Base-by-base conservation (phyloP, 2,888 invertebrate species). In the Thecocarcelia acutangulata region DNA sequence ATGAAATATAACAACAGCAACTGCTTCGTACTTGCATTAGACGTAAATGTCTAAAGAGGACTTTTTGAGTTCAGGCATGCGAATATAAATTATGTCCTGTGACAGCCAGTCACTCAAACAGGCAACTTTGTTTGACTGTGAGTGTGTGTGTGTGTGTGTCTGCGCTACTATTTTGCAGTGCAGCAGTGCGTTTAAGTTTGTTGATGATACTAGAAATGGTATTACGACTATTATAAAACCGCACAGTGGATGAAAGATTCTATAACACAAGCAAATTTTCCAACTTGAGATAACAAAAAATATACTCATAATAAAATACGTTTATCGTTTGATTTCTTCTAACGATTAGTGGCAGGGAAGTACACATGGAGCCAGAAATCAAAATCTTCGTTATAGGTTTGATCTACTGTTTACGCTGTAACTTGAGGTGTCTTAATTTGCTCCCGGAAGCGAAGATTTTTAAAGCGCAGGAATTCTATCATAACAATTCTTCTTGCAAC, bases 1-100 rank as follows among this genome's bases (percentile, higher is more conserved):
- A 33, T 8, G 8, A 61, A 17, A 15, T 15, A 28, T n/a, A 73
- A 19, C 28, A 74, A 50, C 15, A 68, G 33, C 75, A 61, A 76
- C 59, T 59, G 59, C 59, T 63, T 24, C 19, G 59, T 68, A 19
- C 33, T 56, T 64, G 56, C 48, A 61, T 58, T 63, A 69, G 79
- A 75, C 75, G 70, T 44, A 68, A 79, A 78, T 81, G 73, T 77
- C 77, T 73, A 81, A 72, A 83, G 70, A 79, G 74, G 70, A 83
- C 73, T 78, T 74, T 77, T 69, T 69, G 77, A 77, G 73, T 77
- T 80, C 77, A 80, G 77, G 81, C 83, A 84, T 85, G 84, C 79
- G 83, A 80, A 84, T 83, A 85, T 85, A 85, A 85, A 84, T 85
- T 84, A 83, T 84, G 83, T 85, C 83, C 85, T 84, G 84, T 83